Percentiles rank a stretch among this genome's conserved stretches.
Evolutionary conservation across 2,797 vertebrate genomes (phyloP).

Genomic region (Clarias pachynema): DNA sequence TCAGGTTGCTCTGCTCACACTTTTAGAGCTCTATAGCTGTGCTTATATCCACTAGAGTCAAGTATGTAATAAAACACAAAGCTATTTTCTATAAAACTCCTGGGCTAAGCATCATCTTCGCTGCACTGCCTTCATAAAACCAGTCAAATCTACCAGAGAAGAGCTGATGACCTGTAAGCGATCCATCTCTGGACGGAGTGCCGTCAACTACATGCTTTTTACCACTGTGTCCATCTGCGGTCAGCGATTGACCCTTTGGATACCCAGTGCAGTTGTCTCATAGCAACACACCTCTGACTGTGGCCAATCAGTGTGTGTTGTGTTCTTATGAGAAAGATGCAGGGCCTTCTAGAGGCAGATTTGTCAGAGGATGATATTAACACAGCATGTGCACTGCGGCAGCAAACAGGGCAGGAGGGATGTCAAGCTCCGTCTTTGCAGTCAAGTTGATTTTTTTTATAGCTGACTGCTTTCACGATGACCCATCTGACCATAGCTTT

Average conservation of each 20-base stretch:
- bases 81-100: conserved; percentile 40
- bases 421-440: conserved; percentile 44
- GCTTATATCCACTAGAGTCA: conserved; percentile 37
- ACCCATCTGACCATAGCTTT: conserved; percentile 34
- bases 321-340: conserved; percentile 35
- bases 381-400: conserved; percentile 49
- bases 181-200: conserved; percentile 28
- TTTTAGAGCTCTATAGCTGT: conserved; percentile 9
- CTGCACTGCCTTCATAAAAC: conserved; percentile 26
- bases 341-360: conserved; percentile 37
- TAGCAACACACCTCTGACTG: conserved; percentile 47
- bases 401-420: conserved; percentile 34
- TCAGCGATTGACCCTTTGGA: conserved; percentile 35
- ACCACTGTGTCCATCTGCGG: conserved; percentile 17
- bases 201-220: neutral
- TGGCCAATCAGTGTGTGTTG: conserved; percentile 35
- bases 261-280: conserved; percentile 37
- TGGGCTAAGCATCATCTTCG: conserved; percentile 16
- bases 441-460: conserved; percentile 41
- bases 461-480: conserved; percentile 29
- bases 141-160: conserved; percentile 36
- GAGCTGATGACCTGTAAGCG: conserved; percentile 48
- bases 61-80: conserved; percentile 45
- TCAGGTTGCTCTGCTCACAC: conserved; percentile 35
- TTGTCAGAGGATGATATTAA: conserved; percentile 33